These are phyloP conservation scores for Spodoptera frugiperda DNA, from an alignment of 1,140 invertebrate species.

Conservation along the genomic window DNA sequence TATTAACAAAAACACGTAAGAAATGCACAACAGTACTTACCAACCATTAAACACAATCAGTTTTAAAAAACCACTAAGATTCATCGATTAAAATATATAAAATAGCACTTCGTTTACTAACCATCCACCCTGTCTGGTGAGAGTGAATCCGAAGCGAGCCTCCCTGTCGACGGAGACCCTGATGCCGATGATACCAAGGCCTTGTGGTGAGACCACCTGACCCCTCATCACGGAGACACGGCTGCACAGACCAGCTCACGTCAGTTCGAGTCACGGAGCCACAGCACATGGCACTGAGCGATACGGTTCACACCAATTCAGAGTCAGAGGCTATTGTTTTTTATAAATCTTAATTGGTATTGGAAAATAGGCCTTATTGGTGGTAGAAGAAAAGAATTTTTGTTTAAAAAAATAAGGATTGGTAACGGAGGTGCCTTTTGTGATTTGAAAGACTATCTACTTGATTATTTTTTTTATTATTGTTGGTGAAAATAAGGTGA, in stretches of 20 bases:
- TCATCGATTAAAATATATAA: background rate
- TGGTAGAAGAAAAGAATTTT: background rate
- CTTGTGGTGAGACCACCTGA: slow-evolving; percentile 96
- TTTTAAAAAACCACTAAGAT: background rate
- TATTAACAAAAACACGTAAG: too few relatives aligned
- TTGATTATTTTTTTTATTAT: too few relatives aligned
- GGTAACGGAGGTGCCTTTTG: too few relatives aligned
- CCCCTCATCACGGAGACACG: slow-evolving; percentile 99
- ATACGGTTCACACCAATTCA: slow-evolving; percentile 63
- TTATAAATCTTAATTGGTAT: background rate
- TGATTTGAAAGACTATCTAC: too few relatives aligned
- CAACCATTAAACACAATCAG: too few relatives aligned
- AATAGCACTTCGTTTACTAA: slow-evolving; percentile 87
- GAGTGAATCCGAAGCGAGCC: slow-evolving; percentile 97
- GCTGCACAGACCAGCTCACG: slow-evolving; percentile 88
- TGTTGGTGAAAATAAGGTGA: too few relatives aligned
- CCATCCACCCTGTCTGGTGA: slow-evolving; percentile 97
- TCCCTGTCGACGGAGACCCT: slow-evolving; percentile 97
- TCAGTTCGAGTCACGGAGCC: slow-evolving; percentile 60
- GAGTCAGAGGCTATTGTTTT: background rate
- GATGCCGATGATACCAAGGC: slow-evolving; percentile 97
- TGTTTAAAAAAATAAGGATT: background rate
- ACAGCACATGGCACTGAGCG: slow-evolving; percentile 58
- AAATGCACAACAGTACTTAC: too few relatives aligned
- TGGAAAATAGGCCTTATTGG: background rate